Percentiles rank a stretch among this genome's conserved stretches.
Conservation (phyloP, 2,888 invertebrate genomes). For the Anodontia alba region DNA sequence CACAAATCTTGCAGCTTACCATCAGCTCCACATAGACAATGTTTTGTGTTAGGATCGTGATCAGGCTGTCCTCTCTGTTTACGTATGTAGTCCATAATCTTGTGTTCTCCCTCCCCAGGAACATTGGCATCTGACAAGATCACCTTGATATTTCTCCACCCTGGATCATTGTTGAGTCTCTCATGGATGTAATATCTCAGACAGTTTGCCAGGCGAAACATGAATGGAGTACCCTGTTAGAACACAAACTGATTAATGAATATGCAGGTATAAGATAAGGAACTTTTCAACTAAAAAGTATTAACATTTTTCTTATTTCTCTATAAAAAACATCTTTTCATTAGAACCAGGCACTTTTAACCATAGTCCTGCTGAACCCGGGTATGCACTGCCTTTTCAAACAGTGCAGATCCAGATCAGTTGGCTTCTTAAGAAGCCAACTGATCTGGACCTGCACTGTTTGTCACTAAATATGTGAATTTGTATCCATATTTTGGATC, state of each 20-base stretch:
- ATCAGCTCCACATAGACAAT: conserved; percentile 99
- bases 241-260: conserved; percentile 24
- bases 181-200: conserved; percentile 95
- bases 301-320: too few relatives aligned
- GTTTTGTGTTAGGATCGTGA: conserved; percentile 99
- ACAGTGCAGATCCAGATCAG: too few relatives aligned
- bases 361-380: too few relatives aligned
- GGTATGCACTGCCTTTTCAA: too few relatives aligned
- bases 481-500: too few relatives aligned
- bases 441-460: too few relatives aligned
- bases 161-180: conserved; percentile 95
- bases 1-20: conserved; percentile 81
- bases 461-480: too few relatives aligned
- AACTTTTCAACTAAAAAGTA: too few relatives aligned
- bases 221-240: conserved; percentile 97
- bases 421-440: too few relatives aligned
- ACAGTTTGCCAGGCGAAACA: conserved; percentile 92
- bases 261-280: not conserved
- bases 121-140: conserved; percentile 99
- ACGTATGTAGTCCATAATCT: conserved; percentile 99
- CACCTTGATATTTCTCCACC: conserved; percentile 95
- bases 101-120: conserved; percentile 92
- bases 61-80: conserved; percentile 96
- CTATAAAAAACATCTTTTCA: too few relatives aligned
- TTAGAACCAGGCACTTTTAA: too few relatives aligned